These are phyloP conservation scores for Rhinopomastus cyanomelas DNA, from an alignment of 2,113 vertebrate species.

Conservation along the genomic window DNA sequence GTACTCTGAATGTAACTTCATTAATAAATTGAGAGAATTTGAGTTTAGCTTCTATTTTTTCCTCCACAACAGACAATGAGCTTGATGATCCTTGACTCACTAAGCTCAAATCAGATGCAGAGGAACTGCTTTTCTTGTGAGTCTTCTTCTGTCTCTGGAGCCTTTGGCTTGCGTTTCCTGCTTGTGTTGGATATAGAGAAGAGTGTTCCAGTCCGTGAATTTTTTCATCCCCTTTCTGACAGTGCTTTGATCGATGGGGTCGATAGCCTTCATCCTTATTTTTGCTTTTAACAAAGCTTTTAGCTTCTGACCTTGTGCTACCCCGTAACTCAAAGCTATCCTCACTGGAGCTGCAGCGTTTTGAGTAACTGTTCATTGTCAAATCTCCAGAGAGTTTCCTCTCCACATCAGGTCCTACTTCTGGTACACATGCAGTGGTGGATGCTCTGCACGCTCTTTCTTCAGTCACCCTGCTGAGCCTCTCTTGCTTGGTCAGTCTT, in stretches of 20 bases:
- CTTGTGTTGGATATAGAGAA: constrained; percentile 25
- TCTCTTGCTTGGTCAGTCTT: constrained; percentile 1
- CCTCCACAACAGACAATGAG: constrained; percentile 58
- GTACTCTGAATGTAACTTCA: constrained; percentile 84
- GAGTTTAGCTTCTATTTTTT: constrained; percentile 78
- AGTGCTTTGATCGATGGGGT: constrained; percentile 34
- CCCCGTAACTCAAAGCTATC: constrained; percentile 79
- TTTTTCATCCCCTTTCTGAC: constrained; percentile 56
- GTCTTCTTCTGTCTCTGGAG: constrained; percentile 16
- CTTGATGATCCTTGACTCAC: constrained; percentile 62
- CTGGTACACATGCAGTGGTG: not conserved
- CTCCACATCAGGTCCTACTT: not conserved
- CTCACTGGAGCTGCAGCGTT: constrained; percentile 72
- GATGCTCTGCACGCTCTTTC: not conserved
- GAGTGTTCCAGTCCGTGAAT: not conserved
- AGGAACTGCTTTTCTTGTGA: constrained; percentile 38
- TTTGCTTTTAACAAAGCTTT: constrained; percentile 62
- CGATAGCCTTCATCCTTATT: constrained; percentile 62
- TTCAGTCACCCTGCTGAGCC: not conserved
- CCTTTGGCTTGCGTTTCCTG: not conserved
- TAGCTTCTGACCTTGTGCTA: constrained; percentile 70
- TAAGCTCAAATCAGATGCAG: constrained; percentile 48
- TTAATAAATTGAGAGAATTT: constrained; percentile 93
- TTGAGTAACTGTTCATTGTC: constrained; percentile 54
- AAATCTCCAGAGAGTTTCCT: not conserved